Conservation (phyloP, 2,888 invertebrate genomes). For the Bombylius discolor region DNA sequence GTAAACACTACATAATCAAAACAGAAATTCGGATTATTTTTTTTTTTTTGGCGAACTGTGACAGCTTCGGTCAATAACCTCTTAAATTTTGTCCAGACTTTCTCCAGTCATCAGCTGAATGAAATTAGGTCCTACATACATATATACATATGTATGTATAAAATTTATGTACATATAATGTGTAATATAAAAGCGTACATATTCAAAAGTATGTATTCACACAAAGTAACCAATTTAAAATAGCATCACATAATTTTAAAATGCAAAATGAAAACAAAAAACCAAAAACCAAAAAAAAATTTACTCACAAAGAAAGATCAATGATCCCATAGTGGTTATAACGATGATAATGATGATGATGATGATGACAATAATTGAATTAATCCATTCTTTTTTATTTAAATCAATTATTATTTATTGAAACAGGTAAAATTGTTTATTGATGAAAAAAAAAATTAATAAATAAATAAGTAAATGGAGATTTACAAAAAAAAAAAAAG, state of each 20-base stretch:
- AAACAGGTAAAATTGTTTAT: no score
- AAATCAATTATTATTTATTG: no score
- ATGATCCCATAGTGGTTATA: neutral
- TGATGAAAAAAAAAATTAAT: no score
- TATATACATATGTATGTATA: neutral
- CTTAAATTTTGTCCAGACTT: constrained; percentile 16
- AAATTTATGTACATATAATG: neutral
- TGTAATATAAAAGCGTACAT: no score
- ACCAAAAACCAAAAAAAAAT: neutral
- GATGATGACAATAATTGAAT: no score
- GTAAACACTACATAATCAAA: no score
- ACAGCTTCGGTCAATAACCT: neutral
- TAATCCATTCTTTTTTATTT: no score
- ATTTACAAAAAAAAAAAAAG: no score
- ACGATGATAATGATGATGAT: no score
- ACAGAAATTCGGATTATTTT: neutral
- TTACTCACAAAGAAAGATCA: constrained; percentile 5
- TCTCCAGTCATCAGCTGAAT: constrained; percentile 20
- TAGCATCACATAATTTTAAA: constrained; percentile 3
- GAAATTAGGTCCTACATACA: constrained; percentile 17
- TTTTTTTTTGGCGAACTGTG: constrained; percentile 2
- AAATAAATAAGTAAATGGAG: no score
- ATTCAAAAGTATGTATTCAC: no score
- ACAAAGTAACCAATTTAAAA: neutral
- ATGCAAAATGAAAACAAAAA: neutral